Percentiles rank a stretch among this genome's conserved stretches.
Evolutionary conservation across 2,888 invertebrate genomes (phyloP).

Genomic region (Apomyelois bistriatella): DNA sequence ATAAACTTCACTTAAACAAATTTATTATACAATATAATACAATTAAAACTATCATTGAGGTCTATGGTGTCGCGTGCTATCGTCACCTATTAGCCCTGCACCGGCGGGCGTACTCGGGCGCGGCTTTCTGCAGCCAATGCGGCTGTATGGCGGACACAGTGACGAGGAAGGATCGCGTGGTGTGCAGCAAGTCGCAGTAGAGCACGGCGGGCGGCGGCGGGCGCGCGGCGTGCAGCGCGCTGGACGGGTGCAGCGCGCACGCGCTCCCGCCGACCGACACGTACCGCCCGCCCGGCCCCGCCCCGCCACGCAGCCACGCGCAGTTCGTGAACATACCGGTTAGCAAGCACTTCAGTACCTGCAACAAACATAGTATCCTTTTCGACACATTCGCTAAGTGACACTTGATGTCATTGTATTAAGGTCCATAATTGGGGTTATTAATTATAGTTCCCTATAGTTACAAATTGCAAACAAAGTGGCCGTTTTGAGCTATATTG

Average conservation of each 20-base stretch:
- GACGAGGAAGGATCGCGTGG: slow-evolving; percentile 89
- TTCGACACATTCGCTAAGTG: too few species aligned
- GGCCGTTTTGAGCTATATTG: too few species aligned
- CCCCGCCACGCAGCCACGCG: slow-evolving; percentile 86
- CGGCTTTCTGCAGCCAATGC: slow-evolving; percentile 84
- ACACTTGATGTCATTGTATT: too few species aligned
- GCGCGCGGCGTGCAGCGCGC: slow-evolving; percentile 81
- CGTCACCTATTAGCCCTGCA: slow-evolving; percentile 58
- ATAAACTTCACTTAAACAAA: too few species aligned
- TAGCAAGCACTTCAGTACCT: slow-evolving; percentile 87
- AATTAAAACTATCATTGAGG: not conserved
- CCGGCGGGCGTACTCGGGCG: slow-evolving; percentile 58
- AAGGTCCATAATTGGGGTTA: too few species aligned
- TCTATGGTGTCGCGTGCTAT: not conserved
- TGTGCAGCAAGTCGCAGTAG: slow-evolving; percentile 93
- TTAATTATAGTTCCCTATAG: too few species aligned
- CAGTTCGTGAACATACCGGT: slow-evolving; percentile 92
- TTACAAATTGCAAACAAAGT: too few species aligned
- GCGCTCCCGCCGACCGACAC: slow-evolving; percentile 56
- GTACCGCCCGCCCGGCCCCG: slow-evolving; percentile 82
- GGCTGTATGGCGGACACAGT: slow-evolving; percentile 88
- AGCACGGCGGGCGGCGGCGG: slow-evolving; percentile 86
- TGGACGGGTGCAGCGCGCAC: slow-evolving; percentile 92
- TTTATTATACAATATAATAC: not conserved
- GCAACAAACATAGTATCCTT: slow-evolving; percentile 12